phyloP scores from a whole-genome alignment of 2,888 invertebrate species.

The Drosophila hamatofila region DNA sequence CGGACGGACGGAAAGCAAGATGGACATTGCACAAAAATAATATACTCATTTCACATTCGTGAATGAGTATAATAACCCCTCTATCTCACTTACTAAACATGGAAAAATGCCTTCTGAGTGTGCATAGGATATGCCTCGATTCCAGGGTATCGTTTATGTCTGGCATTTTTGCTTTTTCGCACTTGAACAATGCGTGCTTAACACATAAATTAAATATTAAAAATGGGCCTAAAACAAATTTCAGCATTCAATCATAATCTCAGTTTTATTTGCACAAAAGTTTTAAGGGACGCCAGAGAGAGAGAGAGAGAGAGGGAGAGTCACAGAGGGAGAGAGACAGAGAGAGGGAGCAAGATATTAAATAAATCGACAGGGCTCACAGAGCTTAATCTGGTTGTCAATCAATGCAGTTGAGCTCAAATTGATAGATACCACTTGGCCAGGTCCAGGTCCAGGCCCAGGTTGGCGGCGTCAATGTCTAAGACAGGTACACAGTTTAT shows the following conservation, averaged over 20 bases:
- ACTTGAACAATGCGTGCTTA: conserved; percentile 1
- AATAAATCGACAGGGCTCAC: conserved; percentile 4
- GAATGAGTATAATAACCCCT: no score
- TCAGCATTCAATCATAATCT: conserved; percentile 9
- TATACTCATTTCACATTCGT: no score
- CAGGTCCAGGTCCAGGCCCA: background rate
- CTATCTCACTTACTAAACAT: background rate
- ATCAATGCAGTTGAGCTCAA: conserved; percentile 5
- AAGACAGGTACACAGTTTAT: background rate
- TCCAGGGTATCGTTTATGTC: background rate
- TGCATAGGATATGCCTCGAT: background rate
- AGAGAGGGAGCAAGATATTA: background rate
- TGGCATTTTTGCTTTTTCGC: background rate
- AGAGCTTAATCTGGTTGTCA: conserved; percentile 13
- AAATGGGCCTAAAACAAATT: conserved; percentile 8
- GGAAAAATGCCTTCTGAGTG: background rate
- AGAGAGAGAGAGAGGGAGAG: no score
- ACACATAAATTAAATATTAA: conserved; percentile 10
- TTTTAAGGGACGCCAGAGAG: background rate
- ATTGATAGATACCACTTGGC: background rate
- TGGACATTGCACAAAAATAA: no score
- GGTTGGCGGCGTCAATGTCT: background rate
- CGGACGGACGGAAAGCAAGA: no score
- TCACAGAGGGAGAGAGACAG: background rate
- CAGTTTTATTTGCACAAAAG: conserved; percentile 11